These are phyloP conservation scores for Serranus cabrilla DNA, from an alignment of 2,797 vertebrate species.

Conservation along the genomic window DNA sequence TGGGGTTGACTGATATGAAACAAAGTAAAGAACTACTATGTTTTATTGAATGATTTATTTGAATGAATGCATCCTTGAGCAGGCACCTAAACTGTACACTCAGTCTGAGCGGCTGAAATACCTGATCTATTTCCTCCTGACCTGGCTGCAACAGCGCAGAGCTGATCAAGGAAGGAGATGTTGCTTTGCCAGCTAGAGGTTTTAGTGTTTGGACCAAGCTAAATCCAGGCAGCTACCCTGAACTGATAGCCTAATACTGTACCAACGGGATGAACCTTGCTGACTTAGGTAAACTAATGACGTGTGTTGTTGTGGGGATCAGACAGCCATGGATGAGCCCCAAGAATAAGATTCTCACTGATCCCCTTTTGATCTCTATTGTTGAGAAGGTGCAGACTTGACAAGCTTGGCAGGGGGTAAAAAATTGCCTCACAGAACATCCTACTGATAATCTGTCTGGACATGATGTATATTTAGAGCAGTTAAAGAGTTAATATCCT, in stretches of 20 bases:
- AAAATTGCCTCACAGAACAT: conserved; percentile 1
- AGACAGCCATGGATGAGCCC: conserved; percentile 50
- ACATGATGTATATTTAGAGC: background rate
- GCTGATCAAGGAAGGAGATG: conserved; percentile 28
- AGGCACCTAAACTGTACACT: background rate
- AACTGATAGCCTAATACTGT: conserved; percentile 52
- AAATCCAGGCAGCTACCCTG: conserved; percentile 56
- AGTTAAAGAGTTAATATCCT: background rate
- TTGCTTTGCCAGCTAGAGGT: conserved; percentile 45
- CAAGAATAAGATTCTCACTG: conserved; percentile 32
- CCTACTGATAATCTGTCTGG: conserved; percentile 2
- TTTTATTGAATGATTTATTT: background rate
- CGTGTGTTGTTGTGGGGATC: conserved; percentile 53
- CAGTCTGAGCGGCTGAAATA: background rate
- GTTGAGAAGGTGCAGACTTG: conserved; percentile 26
- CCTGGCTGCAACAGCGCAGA: conserved; percentile 10
- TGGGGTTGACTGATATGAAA: too few species aligned
- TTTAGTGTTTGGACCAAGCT: conserved; percentile 53
- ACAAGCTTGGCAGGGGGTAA: conserved; percentile 23
- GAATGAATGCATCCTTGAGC: background rate
- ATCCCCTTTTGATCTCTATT: conserved; percentile 30
- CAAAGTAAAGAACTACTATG: background rate
- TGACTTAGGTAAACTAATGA: conserved; percentile 63
- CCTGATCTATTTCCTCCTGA: conserved; percentile 42
- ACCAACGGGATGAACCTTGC: conserved; percentile 33